phyloP scores from a whole-genome alignment of 2,113 vertebrate genomes.

The Tretioscincus oriximinensis region DNA sequence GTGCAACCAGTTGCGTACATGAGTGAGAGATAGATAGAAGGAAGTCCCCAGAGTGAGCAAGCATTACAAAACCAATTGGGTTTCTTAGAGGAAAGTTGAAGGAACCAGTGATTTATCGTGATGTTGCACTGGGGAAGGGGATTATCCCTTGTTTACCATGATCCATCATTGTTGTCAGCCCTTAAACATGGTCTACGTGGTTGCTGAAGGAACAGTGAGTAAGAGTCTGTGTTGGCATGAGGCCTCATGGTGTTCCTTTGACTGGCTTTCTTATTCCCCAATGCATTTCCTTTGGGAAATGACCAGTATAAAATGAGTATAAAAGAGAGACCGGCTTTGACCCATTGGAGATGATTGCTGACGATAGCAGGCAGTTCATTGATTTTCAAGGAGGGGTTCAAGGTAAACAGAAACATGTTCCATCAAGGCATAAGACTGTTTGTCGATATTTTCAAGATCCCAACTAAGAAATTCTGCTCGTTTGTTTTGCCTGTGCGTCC shows the following conservation, averaged over 20 bases:
- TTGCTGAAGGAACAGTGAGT: not conserved
- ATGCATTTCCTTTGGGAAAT: not conserved
- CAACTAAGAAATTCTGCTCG: not conserved
- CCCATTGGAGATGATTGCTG: slow-evolving; percentile 12
- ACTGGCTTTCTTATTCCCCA: not conserved
- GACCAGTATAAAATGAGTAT: not conserved
- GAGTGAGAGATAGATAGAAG: not conserved
- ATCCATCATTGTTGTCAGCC: not conserved
- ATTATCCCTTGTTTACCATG: not conserved
- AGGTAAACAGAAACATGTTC: slow-evolving; percentile 37
- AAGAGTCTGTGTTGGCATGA: not conserved
- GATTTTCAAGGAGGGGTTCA: slow-evolving; percentile 24
- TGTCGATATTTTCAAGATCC: not conserved
- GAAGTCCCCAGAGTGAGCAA: not conserved
- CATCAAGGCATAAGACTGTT: slow-evolving; percentile 43
- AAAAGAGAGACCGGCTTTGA: slow-evolving; percentile 28
- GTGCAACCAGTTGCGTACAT: not conserved
- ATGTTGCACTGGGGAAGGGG: not conserved
- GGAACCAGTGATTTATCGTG: not conserved
- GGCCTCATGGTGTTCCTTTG: not conserved
- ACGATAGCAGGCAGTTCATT: slow-evolving; percentile 30
- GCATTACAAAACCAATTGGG: not conserved
- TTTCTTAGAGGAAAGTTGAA: not conserved
- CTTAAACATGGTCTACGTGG: not conserved
- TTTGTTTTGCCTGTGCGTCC: not conserved